These are phyloP conservation scores for Goniozus legneri DNA, from an alignment of 1,140 invertebrate genomes.

Conservation along the genomic window DNA sequence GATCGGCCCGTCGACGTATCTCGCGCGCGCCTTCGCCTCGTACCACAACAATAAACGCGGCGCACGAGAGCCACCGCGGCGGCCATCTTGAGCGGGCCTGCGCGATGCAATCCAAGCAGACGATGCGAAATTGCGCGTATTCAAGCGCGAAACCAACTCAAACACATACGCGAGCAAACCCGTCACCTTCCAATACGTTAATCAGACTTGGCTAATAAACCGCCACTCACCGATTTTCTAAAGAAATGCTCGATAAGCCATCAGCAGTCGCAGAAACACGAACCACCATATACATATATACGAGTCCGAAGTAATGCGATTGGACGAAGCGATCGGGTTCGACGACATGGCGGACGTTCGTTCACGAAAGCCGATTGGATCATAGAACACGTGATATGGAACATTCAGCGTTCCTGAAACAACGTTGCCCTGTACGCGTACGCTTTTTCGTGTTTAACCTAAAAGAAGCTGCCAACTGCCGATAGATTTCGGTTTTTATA, in stretches of 20 bases:
- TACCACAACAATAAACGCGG: slow-evolving; percentile 37
- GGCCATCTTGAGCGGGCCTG: slow-evolving; percentile 57
- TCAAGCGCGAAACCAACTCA: slow-evolving; percentile 19
- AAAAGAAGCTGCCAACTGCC: not conserved
- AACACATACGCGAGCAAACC: slow-evolving; percentile 8
- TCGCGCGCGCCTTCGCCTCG: slow-evolving; percentile 36
- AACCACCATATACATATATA: slow-evolving; percentile 43
- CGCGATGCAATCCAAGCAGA: slow-evolving; percentile 54
- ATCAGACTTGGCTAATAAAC: slow-evolving; percentile 4
- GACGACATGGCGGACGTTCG: slow-evolving; percentile 33
- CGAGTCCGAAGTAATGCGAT: slow-evolving; percentile 37
- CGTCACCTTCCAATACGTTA: slow-evolving; percentile 2
- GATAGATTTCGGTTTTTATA: too few relatives aligned
- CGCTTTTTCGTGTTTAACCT: not conserved
- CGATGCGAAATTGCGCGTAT: slow-evolving; percentile 42
- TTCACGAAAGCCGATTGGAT: slow-evolving; percentile 21
- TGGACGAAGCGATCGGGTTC: slow-evolving; percentile 23
- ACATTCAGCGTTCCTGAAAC: slow-evolving; percentile 12
- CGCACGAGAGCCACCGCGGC: too few relatives aligned
- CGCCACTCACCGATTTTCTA: slow-evolving; percentile 29
- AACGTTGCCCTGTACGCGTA: too few relatives aligned
- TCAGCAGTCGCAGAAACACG: slow-evolving; percentile 28
- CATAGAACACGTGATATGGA: slow-evolving; percentile 31
- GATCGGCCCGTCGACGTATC: too few relatives aligned
- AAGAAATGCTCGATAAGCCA: slow-evolving; percentile 18